Percentiles rank a stretch among this genome's conserved stretches.
These are phyloP conservation scores for Ectemnius cavifrons DNA, from an alignment of 2,888 invertebrate species.

Conservation along the genomic window DNA sequence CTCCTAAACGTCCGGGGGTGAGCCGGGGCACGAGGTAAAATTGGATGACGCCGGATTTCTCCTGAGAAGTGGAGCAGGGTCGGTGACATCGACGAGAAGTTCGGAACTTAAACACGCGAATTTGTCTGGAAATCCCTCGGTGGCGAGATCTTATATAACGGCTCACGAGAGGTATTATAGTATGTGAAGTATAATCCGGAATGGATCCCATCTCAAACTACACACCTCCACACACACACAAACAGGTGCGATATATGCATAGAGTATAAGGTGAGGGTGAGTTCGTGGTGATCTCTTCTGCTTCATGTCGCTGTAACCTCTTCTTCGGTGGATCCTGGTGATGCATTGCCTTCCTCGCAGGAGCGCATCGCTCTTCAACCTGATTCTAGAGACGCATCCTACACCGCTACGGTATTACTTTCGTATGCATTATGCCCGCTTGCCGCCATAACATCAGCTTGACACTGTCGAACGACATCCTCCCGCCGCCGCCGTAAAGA, in stretches of 20 bases:
- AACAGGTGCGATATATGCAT: too few species aligned
- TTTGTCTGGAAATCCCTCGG: conserved; percentile 41
- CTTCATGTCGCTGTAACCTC: background rate
- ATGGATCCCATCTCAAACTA: conserved; percentile 16
- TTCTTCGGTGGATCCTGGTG: conserved; percentile 7
- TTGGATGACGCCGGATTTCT: conserved; percentile 17
- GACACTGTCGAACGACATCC: too few species aligned
- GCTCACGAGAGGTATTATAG: conserved; percentile 22
- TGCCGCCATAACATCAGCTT: background rate
- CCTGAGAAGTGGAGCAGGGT: conserved; percentile 7
- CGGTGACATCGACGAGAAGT: conserved; percentile 28
- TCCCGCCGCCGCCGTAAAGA: background rate
- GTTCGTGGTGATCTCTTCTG: background rate
- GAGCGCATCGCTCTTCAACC: background rate
- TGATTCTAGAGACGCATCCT: background rate
- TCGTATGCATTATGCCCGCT: conserved; percentile 1
- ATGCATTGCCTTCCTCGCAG: background rate
- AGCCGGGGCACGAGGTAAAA: conserved; percentile 4
- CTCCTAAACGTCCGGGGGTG: conserved; percentile 7
- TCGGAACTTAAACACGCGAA: conserved; percentile 48
- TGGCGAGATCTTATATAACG: conserved; percentile 32
- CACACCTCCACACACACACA: background rate
- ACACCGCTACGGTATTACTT: background rate
- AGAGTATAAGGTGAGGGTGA: too few species aligned
- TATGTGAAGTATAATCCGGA: conserved; percentile 29